phyloP scores from a whole-genome alignment of 2,113 vertebrate species.

The Fregata magnificens region DNA sequence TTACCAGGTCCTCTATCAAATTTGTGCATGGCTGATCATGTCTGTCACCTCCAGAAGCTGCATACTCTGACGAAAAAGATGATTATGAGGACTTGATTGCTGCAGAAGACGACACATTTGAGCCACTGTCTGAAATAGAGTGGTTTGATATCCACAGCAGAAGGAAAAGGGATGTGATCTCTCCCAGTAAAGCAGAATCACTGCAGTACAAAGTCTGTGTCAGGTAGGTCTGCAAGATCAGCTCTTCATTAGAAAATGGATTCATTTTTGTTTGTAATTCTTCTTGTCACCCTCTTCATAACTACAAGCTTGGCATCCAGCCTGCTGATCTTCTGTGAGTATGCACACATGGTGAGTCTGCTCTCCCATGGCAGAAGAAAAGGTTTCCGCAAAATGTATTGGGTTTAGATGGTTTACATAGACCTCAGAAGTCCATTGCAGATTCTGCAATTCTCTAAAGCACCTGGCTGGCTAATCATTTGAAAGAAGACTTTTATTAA shows the following conservation, averaged over 20 bases:
- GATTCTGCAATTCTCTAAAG: not conserved
- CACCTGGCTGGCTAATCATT: not conserved
- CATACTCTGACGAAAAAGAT: not conserved
- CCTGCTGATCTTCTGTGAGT: not conserved
- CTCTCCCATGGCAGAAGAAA: not conserved
- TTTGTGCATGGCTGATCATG: not conserved
- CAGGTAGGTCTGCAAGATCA: conserved; percentile 50
- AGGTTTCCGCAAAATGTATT: not conserved
- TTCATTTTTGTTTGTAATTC: not conserved
- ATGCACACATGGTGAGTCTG: not conserved
- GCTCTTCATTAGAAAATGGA: not conserved
- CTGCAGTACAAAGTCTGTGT: conserved; percentile 70
- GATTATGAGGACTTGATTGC: conserved; percentile 5
- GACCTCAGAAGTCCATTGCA: not conserved
- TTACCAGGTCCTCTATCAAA: not conserved
- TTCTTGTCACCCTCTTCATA: not conserved
- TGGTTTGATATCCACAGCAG: conserved; percentile 73
- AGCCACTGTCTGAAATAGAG: conserved; percentile 28
- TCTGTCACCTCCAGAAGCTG: not conserved
- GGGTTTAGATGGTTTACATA: not conserved
- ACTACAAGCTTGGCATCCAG: not conserved
- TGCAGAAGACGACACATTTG: not conserved
- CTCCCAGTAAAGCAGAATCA: not conserved
- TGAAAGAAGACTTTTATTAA: not conserved
- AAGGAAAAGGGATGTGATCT: conserved; percentile 51